Evolutionary conservation across 2,797 vertebrate genomes (phyloP).

Genomic region (Monodelphis domestica): DNA sequence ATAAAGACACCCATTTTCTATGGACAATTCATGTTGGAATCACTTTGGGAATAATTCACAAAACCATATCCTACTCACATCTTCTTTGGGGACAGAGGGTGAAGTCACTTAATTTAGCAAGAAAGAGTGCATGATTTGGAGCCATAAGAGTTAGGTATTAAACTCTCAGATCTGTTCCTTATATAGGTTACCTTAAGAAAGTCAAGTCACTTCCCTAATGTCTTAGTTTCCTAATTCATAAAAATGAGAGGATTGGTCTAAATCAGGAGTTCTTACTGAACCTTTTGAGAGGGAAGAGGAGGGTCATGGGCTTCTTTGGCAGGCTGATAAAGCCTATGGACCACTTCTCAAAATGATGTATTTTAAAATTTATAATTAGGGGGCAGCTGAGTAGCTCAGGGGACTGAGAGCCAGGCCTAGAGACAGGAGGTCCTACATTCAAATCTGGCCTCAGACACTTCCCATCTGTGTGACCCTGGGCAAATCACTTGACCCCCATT

Average conservation of each 20-base stretch:
- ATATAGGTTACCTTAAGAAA: slow-evolving; percentile 2
- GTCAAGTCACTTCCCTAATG: background rate
- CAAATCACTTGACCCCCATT: no score
- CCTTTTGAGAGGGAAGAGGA: background rate
- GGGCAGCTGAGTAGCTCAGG: no score
- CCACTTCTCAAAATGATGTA: background rate
- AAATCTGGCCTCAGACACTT: no score
- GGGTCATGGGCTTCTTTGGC: background rate
- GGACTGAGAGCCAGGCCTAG: no score
- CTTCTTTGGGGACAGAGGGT: background rate
- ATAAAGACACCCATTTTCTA: background rate
- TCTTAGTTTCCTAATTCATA: slow-evolving; percentile 27
- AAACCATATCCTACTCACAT: background rate
- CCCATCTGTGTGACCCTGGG: no score
- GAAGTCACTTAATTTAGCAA: background rate
- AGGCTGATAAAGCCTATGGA: background rate
- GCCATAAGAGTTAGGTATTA: slow-evolving; percentile 10
- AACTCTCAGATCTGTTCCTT: background rate
- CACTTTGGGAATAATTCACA: background rate
- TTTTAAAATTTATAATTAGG: background rate
- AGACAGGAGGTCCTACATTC: no score
- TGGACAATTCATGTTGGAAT: background rate
- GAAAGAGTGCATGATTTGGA: background rate
- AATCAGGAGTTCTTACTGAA: background rate
- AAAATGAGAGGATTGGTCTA: slow-evolving; percentile 5